Evolutionary conservation across 92 coral and sea anemone genomes (phyloP).

Genomic region (Phenganax marumi): DNA sequence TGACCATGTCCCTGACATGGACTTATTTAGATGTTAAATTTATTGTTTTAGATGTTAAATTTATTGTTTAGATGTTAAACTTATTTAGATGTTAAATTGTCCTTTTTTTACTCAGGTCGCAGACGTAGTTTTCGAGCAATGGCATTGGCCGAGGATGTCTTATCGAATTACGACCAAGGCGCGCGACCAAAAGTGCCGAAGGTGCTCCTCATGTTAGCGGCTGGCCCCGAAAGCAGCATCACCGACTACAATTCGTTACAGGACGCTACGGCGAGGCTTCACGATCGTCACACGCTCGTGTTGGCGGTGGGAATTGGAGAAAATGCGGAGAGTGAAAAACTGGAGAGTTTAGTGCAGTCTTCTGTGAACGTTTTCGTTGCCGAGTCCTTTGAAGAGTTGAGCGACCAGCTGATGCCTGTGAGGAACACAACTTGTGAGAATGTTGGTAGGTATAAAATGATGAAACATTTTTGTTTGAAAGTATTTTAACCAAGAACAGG

Average conservation of each 20-base stretch:
- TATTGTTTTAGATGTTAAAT: too few relatives aligned
- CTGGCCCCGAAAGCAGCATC: conserved; percentile 30
- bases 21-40: neutral
- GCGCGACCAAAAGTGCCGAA: conserved; percentile 35
- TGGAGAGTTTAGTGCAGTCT: conserved; percentile 15
- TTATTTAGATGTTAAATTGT: neutral
- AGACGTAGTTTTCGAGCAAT: conserved; percentile 14
- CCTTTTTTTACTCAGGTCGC: neutral
- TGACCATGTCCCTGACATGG: too few relatives aligned
- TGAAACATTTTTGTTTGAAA: too few relatives aligned
- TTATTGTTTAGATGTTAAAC: neutral
- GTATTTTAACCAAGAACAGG: too few relatives aligned
- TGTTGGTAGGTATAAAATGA: conserved; percentile 14
- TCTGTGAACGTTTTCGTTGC: conserved; percentile 30
- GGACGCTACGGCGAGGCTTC: conserved; percentile 10
- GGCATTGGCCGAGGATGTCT: neutral
- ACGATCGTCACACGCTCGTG: conserved; percentile 36
- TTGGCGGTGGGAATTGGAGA: conserved; percentile 19
- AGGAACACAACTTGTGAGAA: conserved; percentile 10
- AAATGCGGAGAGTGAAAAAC: neutral
- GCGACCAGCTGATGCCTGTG: conserved; percentile 26
- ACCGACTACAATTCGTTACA: conserved; percentile 1
- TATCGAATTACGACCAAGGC: conserved; percentile 18
- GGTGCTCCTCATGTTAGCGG: conserved; percentile 31
- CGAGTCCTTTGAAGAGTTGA: conserved; percentile 16